Base-by-base conservation (phyloP, 2,113 vertebrate species). In the Larimichthys crocea region DNA sequence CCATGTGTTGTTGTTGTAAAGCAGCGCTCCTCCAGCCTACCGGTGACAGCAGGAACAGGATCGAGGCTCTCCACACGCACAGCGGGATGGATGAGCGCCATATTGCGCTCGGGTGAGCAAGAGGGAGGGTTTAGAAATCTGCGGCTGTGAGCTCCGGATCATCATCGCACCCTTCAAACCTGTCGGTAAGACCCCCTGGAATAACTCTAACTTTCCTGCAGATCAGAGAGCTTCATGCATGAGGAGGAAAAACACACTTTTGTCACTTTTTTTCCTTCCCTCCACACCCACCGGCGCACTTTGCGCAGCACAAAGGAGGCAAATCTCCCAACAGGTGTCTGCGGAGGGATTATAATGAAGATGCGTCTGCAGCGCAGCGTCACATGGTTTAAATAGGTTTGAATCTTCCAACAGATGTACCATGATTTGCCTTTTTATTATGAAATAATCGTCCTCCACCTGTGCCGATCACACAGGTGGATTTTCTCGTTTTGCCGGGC, bases 281-380 rank as follows among this genome's bases (percentile, higher is more conserved):
- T 0, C 11, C 11, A 26, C 11, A 44, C 1, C 11, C 11, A 26
- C 11, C 3, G 10, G 11, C 17, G 62, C 65, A 81, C 74, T 24
- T 82, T 88, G 80, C 88, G 53, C 64, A 29, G 63, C 70, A 86
- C 89, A 84, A 84, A 88, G 79, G 74, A 83, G 69, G 61, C 52
- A 86, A 89, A 93, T 92, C 86, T 83, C 72, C 22, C 93, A 95
- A 94, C 94, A 94, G 93, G 94, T 95, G 94, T 92, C 87, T 76
- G 76, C 48, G 3, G 31, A 26, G 61, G 90, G 92, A 93, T 94
- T 92, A 87, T 0, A 82, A 63, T 3, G 79, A 80, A 84, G 84
- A 86, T 83, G 83, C 64, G 52, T 3, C 19, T 12, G 68, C 46
- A 5, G 53, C 55, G 4, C n/a, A 46, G 12, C 65, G 11, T 20